Conservation (phyloP, 2,888 invertebrate species). For the Zele albiditarsus region DNA sequence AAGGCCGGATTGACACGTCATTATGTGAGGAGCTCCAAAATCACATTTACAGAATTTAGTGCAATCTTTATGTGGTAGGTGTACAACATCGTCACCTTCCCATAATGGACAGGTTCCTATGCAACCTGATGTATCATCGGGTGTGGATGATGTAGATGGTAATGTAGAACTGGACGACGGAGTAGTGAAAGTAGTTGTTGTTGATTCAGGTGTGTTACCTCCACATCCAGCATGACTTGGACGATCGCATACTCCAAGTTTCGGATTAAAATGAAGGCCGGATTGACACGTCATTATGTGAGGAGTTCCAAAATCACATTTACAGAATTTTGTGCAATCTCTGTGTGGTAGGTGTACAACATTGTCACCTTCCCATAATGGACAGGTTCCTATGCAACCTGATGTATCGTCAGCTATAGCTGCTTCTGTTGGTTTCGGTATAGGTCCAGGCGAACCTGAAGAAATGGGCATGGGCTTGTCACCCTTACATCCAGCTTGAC, state of each 20-base stretch:
- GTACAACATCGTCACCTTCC: slow-evolving; percentile 34
- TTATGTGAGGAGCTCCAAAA: slow-evolving; percentile 39
- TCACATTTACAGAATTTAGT: slow-evolving; percentile 57
- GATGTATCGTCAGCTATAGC: background rate
- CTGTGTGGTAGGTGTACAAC: slow-evolving; percentile 30
- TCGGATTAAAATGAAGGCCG: slow-evolving; percentile 50
- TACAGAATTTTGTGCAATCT: slow-evolving; percentile 34
- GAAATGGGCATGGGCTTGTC: background rate
- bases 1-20: slow-evolving; percentile 49
- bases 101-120: slow-evolving; percentile 50
- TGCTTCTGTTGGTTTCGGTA: background rate
- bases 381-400: slow-evolving; percentile 46
- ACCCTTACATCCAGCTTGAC: slow-evolving; percentile 43
- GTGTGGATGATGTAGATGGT: background rate
- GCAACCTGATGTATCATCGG: slow-evolving; percentile 37
- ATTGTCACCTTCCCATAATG: slow-evolving; percentile 2
- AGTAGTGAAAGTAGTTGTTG: background rate
- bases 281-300: slow-evolving; percentile 39
- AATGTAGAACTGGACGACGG: background rate
- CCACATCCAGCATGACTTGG: slow-evolving; percentile 50
- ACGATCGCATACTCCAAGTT: slow-evolving; percentile 55
- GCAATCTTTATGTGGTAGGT: slow-evolving; percentile 53
- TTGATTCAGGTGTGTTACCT: background rate
- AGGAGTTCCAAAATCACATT: slow-evolving; percentile 25
- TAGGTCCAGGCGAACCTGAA: background rate